Conservation (phyloP, 2,797 vertebrate species). For the Brachymystax lenok region DNA sequence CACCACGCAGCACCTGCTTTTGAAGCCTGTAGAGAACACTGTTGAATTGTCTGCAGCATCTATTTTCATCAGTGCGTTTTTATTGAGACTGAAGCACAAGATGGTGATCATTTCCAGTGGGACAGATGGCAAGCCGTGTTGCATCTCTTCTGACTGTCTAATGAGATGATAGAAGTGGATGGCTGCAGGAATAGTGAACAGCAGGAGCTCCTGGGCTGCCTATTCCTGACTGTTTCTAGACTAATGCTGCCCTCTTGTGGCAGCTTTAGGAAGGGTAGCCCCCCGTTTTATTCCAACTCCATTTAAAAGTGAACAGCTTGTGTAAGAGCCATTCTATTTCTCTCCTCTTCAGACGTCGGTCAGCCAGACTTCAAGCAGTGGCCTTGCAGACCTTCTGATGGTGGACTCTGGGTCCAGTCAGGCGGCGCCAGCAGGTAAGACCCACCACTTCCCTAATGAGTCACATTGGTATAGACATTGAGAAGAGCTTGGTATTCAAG, state of each 20-base stretch:
- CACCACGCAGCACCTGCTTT: neutral
- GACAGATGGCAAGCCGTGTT: neutral
- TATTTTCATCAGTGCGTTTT: neutral
- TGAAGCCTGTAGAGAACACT: neutral
- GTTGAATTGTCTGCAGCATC: neutral
- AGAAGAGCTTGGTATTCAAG: neutral
- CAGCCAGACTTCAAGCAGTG: conserved; percentile 80
- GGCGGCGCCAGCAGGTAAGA: conserved; percentile 76
- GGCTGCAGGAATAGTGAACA: neutral
- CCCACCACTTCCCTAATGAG: neutral
- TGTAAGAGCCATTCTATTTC: neutral
- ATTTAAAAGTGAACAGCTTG: neutral
- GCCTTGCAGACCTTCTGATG: conserved; percentile 89
- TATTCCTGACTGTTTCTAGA: neutral
- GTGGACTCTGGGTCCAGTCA: conserved; percentile 80
- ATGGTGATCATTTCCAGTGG: neutral
- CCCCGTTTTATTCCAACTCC: neutral
- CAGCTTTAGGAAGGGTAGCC: neutral
- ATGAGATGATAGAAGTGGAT: neutral
- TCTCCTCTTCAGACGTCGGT: conserved; percentile 70
- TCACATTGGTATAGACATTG: neutral
- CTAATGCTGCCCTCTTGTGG: conserved; percentile 47
- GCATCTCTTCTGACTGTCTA: neutral
- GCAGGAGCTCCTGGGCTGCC: neutral
- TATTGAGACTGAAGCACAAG: neutral